These are phyloP conservation scores for Helarctos malayanus DNA, from an alignment of 2,797 vertebrate genomes.

Conservation along the genomic window DNA sequence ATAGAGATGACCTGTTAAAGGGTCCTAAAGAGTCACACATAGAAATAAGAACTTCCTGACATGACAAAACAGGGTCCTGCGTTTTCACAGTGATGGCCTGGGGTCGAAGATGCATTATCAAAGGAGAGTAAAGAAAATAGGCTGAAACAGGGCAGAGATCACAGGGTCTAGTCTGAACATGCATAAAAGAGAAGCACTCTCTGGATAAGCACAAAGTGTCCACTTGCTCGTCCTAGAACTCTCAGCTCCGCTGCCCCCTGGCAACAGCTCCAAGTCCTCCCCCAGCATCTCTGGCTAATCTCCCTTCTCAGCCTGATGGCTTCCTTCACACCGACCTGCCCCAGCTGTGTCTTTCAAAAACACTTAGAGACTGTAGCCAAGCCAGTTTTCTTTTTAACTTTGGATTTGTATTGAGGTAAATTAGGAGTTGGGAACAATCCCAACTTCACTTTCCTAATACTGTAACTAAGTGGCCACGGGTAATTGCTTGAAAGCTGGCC, in stretches of 20 bases:
- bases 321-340: slow-evolving; percentile 70
- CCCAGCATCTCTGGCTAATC: neutral
- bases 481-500: slow-evolving; percentile 54
- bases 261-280: neutral
- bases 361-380: slow-evolving; percentile 64
- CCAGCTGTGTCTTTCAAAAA: slow-evolving; percentile 77
- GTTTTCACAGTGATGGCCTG: neutral
- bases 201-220: neutral
- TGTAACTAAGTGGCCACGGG: slow-evolving; percentile 54
- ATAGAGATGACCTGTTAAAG: neutral
- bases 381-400: slow-evolving; percentile 64
- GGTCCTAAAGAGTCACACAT: neutral
- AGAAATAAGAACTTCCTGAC: neutral
- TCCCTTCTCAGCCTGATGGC: neutral
- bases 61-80: neutral
- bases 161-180: neutral
- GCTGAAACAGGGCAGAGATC: neutral
- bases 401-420: slow-evolving; percentile 78
- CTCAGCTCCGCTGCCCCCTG: neutral
- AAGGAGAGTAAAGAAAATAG: neutral
- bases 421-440: slow-evolving; percentile 72
- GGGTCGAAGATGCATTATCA: neutral
- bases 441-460: slow-evolving; percentile 70
- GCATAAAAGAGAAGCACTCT: neutral
- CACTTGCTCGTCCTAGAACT: neutral